Evolutionary conservation across 2,113 vertebrate genomes (phyloP).

Genomic region (Elgaria multicarinata): DNA sequence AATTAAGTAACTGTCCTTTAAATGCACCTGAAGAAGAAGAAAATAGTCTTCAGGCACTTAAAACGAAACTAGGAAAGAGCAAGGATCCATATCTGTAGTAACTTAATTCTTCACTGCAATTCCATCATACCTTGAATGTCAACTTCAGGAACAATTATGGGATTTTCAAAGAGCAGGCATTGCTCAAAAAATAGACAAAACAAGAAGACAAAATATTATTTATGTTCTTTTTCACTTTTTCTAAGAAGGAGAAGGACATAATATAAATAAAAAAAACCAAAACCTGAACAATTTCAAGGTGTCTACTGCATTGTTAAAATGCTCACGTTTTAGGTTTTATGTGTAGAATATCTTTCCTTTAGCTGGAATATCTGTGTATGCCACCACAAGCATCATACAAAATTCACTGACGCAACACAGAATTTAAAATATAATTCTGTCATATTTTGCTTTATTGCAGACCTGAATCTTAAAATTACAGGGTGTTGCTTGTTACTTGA

Average conservation of each 20-base stretch:
- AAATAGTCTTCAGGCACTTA: background rate
- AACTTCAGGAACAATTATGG: background rate
- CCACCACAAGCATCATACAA: background rate
- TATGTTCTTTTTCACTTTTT: background rate
- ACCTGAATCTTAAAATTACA: slow-evolving; percentile 3
- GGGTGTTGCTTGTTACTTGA: slow-evolving; percentile 1
- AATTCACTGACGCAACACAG: slow-evolving; percentile 20
- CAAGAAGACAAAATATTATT: background rate
- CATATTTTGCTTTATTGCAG: slow-evolving; percentile 1
- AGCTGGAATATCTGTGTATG: background rate
- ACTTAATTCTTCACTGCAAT: background rate
- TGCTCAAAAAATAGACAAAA: background rate
- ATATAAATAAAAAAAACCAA: background rate
- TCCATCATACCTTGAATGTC: background rate
- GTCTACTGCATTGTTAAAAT: background rate
- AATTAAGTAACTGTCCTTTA: background rate
- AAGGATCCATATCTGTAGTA: background rate
- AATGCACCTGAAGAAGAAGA: background rate
- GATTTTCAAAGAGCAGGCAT: background rate
- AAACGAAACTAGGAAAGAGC: background rate
- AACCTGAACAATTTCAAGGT: background rate
- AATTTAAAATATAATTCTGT: background rate
- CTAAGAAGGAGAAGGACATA: background rate
- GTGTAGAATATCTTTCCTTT: background rate
- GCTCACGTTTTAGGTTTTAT: background rate